Base-by-base conservation (phyloP, 1,140 invertebrate genomes). In the Ceratitis capitata region DNA sequence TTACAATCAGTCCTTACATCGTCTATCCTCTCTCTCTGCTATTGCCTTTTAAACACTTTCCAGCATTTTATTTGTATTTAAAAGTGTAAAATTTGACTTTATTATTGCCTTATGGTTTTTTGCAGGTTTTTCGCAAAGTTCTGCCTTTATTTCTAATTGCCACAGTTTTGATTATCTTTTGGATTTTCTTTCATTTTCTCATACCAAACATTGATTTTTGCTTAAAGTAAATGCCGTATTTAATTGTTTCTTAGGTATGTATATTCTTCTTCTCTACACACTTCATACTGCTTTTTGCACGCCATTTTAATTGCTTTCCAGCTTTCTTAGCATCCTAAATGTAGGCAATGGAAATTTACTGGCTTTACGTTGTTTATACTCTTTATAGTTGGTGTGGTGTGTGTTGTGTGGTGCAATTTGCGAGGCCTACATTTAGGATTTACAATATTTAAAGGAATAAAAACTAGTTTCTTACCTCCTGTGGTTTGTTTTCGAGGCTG, bases 21-120 rank as follows among this genome's bases (percentile, higher is more conserved):
- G n/a, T n/a, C n/a, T n/a, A n/a, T n/a, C n/a, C 42, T 74, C 19
- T 12, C 35, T 39, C 7, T 74, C 19, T 42, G 2, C 23, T 26
- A n/a, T n/a, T 23, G 56, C 5, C 56, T 23, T 78, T 45, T 78
- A 78, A 78, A 23, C 69, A 12, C 23, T 26, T 23, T 19, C 19
- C 35, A 12, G 26, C 42, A 78, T 16, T 26, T 16, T 26, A 45
- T 78, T 78, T 78, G 69, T 69, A 78, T 23, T 78, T 78, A 39
- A 78, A 78, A 78, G 35, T 78, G 69, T 45, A 78, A 78, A 78
- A 45, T 78, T 78, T 78, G n/a, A 45, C 42, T 78, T 78, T 78
- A 78, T 78, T 45, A 78, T 78, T 35, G 39, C 42, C n/a, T n/a
- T 26, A 39, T 78, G 69, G 10, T 26, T 78, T 78, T 35, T 47